Percentiles rank a stretch among this genome's conserved stretches.
phyloP scores from a whole-genome alignment of 1,140 invertebrate species.

The Scaptodrosophila lebanonensis region DNA sequence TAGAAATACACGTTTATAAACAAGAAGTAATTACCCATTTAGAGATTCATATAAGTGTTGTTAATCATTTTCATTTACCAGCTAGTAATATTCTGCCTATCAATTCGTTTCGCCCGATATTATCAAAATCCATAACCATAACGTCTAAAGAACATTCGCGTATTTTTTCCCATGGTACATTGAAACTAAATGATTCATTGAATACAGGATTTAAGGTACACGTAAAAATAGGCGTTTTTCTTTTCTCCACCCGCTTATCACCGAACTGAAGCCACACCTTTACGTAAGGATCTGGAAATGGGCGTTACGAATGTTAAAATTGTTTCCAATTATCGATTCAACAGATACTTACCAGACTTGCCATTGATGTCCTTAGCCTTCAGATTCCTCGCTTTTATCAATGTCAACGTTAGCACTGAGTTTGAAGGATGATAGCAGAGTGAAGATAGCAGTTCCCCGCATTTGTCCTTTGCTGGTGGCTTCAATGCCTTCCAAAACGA shows the following conservation, averaged over 20 bases:
- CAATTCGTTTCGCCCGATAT: constrained; percentile 94
- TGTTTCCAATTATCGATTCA: background rate
- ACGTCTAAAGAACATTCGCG: constrained; percentile 93
- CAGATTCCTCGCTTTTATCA: constrained; percentile 93
- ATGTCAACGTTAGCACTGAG: constrained; percentile 89
- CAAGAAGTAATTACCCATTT: background rate
- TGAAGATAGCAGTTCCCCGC: constrained; percentile 92
- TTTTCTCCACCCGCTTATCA: constrained; percentile 95
- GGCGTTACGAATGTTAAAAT: background rate
- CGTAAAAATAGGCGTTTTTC: constrained; percentile 96
- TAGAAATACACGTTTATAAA: background rate
- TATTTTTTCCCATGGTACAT: constrained; percentile 96
- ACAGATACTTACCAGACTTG: constrained; percentile 86
- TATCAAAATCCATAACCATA: constrained; percentile 97
- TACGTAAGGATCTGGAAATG: constrained; percentile 91
- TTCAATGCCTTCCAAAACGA: constrained; percentile 95
- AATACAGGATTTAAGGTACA: constrained; percentile 94
- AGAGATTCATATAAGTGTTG: background rate
- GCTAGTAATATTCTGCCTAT: constrained; percentile 93
- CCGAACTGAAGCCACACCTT: constrained; percentile 97
- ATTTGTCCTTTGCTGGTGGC: constrained; percentile 93
- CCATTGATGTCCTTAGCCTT: constrained; percentile 97
- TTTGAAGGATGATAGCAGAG: constrained; percentile 95
- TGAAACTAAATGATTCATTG: constrained; percentile 95
- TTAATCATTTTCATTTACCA: constrained; percentile 78